Conservation (phyloP, 2,888 invertebrate species). For the Mesochorus sp. region DNA sequence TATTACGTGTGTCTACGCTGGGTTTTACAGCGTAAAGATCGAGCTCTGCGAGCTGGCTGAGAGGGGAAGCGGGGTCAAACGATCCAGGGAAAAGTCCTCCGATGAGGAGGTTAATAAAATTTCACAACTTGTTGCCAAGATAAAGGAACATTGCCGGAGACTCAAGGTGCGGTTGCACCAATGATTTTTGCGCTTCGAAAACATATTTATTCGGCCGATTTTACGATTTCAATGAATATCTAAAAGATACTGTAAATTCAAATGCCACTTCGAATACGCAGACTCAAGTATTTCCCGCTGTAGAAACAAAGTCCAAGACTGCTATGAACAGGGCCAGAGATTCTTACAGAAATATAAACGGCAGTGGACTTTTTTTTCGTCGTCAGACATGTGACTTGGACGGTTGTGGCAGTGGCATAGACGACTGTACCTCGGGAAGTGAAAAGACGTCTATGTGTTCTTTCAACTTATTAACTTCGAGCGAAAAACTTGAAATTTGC, state of each 20-base stretch:
- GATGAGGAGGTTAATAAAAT: slow-evolving; percentile 25
- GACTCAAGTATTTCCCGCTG: slow-evolving; percentile 11
- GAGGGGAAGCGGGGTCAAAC: background rate
- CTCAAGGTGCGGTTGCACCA: slow-evolving; percentile 27
- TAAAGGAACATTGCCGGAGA: slow-evolving; percentile 25
- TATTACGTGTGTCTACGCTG: background rate
- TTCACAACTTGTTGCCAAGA: background rate
- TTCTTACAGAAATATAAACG: slow-evolving; percentile 16
- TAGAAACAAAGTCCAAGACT: slow-evolving; percentile 29
- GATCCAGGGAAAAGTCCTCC: slow-evolving; percentile 1
- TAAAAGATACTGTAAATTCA: too few relatives aligned
- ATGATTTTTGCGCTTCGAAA: background rate
- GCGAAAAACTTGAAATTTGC: slow-evolving; percentile 51
- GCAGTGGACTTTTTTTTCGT: background rate
- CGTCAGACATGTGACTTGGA: slow-evolving; percentile 28
- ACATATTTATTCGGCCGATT: too few relatives aligned
- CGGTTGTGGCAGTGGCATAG: slow-evolving; percentile 41
- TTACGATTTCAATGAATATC: too few relatives aligned
- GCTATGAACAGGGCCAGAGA: background rate
- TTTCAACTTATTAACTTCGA: background rate
- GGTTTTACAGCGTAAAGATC: slow-evolving; percentile 23
- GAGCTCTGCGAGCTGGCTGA: slow-evolving; percentile 12
- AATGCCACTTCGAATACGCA: slow-evolving; percentile 7
- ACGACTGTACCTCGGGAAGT: slow-evolving; percentile 32
- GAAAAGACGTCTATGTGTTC: background rate